These are phyloP conservation scores for Dioctria linearis DNA, from an alignment of 2,888 invertebrate genomes.

Conservation along the genomic window DNA sequence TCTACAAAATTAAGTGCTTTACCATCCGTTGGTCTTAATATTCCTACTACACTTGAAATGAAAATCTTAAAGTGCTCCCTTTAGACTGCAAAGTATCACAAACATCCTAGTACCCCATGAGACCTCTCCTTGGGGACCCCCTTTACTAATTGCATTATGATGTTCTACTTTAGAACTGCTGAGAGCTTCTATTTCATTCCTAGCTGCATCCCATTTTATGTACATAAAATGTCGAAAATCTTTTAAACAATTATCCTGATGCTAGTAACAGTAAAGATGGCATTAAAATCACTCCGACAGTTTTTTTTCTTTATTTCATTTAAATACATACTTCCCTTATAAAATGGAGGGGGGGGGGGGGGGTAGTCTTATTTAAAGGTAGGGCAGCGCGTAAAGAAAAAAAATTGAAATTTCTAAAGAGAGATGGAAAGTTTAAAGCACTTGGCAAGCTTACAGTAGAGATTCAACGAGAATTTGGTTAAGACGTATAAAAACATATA, in stretches of 20 bases:
- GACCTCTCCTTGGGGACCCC: background rate
- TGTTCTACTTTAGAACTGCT: conserved; percentile 6
- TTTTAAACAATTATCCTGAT: background rate
- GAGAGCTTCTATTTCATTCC: background rate
- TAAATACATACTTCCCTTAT: no score
- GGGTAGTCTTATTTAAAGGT: no score
- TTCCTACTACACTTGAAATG: background rate
- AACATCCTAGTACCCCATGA: background rate
- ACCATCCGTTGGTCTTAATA: background rate
- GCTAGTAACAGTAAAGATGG: background rate
- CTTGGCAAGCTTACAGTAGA: no score
- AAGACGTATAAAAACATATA: no score
- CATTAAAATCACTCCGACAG: background rate
- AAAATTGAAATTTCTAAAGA: no score
- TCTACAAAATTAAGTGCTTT: background rate
- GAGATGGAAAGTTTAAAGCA: no score
- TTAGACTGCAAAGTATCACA: background rate
- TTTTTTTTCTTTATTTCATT: no score
- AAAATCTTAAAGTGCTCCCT: background rate
- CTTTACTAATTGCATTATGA: conserved; percentile 9
- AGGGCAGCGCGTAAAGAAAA: no score
- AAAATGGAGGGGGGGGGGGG: no score
- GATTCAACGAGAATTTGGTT: no score
- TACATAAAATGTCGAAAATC: background rate
- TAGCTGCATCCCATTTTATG: background rate